Conservation (phyloP, 64 coral and sea anemone genomes). For the Hydrozoanthus tunicans region DNA sequence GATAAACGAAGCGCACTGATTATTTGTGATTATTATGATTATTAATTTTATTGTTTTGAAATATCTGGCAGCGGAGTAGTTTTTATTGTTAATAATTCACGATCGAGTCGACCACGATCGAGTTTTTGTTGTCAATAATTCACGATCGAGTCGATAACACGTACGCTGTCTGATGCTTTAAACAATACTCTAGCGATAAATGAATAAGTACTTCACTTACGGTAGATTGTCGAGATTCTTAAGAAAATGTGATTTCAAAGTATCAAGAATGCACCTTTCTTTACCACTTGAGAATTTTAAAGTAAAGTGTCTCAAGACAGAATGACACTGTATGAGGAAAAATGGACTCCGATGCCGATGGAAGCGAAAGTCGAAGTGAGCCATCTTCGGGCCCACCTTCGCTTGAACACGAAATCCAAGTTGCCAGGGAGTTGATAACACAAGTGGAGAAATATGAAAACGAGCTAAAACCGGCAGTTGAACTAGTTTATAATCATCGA, state of each 20-base stretch:
- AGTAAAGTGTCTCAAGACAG: neutral
- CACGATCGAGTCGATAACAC: neutral
- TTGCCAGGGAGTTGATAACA: conserved; percentile 28
- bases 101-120: too few species aligned
- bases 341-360: neutral
- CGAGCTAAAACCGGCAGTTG: conserved; percentile 27
- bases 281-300: neutral
- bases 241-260: too few species aligned
- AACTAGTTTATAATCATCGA: conserved; percentile 18
- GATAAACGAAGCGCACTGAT: neutral
- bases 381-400: neutral
- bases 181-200: neutral
- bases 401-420: conserved; percentile 34
- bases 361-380: neutral
- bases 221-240: neutral
- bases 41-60: neutral
- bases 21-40: neutral
- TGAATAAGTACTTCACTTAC: neutral
- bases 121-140: too few species aligned
- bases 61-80: neutral
- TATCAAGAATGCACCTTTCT: neutral
- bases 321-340: neutral
- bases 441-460: conserved; percentile 15
- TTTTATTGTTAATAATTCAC: conserved; percentile 37
- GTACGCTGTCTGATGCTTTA: neutral